Percentiles rank a stretch among this genome's conserved stretches.
Conservation (phyloP, 2,888 invertebrate genomes). For the Allophyes oxyacanthae region DNA sequence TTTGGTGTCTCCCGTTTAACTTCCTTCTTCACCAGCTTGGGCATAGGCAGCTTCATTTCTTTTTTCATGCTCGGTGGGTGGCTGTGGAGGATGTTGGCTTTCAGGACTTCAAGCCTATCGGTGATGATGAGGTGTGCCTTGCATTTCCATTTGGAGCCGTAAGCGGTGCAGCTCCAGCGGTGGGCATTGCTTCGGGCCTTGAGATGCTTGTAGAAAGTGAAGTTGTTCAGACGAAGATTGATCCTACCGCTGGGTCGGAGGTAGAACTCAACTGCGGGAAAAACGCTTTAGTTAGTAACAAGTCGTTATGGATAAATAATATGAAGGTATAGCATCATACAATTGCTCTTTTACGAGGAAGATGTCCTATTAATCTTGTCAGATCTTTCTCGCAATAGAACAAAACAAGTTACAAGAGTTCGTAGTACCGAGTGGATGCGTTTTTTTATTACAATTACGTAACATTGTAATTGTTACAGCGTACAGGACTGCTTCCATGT, state of each 20-base stretch:
- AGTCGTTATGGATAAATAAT: background rate
- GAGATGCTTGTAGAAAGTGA: conserved; percentile 82
- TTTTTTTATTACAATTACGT: background rate
- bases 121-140: conserved; percentile 82
- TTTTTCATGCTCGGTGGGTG: conserved; percentile 73
- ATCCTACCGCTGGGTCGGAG: conserved; percentile 80
- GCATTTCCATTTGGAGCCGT: conserved; percentile 82
- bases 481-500: conserved; percentile 1
- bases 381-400: background rate
- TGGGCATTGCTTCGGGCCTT: conserved; percentile 78
- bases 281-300: conserved; percentile 27
- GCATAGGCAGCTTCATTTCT: conserved; percentile 41
- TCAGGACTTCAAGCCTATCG: conserved; percentile 78
- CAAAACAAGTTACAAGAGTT: background rate
- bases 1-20: conserved; percentile 42
- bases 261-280: conserved; percentile 74
- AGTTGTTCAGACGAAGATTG: conserved; percentile 81
- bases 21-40: conserved; percentile 38
- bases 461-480: background rate
- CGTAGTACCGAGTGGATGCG: background rate
- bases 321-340: background rate
- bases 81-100: conserved; percentile 76
- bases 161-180: conserved; percentile 83
- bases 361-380: background rate
- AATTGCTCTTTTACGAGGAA: background rate